phyloP scores from a whole-genome alignment of 2,797 vertebrate species.

The Chrysocyon brachyurus region DNA sequence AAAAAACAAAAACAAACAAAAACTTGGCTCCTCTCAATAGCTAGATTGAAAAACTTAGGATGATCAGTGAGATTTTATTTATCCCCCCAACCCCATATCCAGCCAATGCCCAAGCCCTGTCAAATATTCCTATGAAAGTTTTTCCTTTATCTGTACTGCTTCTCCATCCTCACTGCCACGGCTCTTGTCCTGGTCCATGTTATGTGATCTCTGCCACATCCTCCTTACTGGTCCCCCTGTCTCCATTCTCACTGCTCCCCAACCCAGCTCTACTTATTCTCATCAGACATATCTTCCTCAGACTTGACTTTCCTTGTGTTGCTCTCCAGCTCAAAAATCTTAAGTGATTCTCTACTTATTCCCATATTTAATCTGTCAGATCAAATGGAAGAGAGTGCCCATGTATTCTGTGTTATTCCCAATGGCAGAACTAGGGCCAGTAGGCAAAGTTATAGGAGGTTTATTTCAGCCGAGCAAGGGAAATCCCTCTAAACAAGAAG shows the following conservation, averaged over 20 bases:
- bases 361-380: background rate
- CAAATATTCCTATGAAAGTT: background rate
- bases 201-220: background rate
- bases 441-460: background rate
- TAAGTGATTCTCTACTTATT: conserved; percentile 2
- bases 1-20: background rate
- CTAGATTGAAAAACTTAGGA: background rate
- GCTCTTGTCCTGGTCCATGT: background rate
- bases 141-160: conserved; percentile 2
- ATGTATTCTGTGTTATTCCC: conserved; percentile 15
- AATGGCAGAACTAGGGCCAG: conserved; percentile 14
- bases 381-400: background rate
- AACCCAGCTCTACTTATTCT: background rate
- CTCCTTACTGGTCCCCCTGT: background rate
- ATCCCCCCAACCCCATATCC: background rate
- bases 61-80: background rate
- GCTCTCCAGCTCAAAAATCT: conserved; percentile 6
- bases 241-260: background rate
- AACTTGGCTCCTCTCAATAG: background rate
- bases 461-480: conserved; percentile 61
- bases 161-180: background rate
- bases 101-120: background rate
- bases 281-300: conserved; percentile 38
- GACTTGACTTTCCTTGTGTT: background rate
- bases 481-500: conserved; percentile 59